Conservation (phyloP, 2,888 invertebrate species). For the Rhopalosiphum nymphaeae region DNA sequence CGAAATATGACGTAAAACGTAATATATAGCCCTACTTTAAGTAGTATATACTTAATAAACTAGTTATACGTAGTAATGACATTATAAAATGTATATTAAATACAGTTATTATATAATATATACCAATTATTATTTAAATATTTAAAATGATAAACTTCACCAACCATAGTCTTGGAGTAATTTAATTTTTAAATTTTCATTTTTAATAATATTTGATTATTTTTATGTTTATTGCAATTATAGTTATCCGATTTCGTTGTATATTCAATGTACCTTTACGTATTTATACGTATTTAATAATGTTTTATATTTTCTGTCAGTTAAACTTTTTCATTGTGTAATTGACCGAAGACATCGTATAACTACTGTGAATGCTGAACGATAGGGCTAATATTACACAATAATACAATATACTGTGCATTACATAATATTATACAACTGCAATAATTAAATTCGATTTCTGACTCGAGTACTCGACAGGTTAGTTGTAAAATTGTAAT, state of each 20-base stretch:
- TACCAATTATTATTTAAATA: too few species aligned
- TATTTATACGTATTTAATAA: not conserved
- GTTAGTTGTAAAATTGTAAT: not conserved
- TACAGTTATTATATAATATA: not conserved
- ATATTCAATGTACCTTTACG: not conserved
- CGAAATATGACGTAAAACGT: not conserved
- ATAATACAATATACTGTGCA: not conserved
- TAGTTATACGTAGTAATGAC: not conserved
- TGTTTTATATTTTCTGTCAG: not conserved
- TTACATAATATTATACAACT: not conserved
- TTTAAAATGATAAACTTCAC: not conserved
- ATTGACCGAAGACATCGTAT: not conserved
- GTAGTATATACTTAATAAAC: not conserved
- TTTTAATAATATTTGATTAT: not conserved
- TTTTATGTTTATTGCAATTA: not conserved
- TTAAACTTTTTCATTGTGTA: not conserved
- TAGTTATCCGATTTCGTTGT: not conserved
- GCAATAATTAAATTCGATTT: not conserved
- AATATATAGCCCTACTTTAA: not conserved
- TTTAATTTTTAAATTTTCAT: not conserved
- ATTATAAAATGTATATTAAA: not conserved
- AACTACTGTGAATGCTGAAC: not conserved
- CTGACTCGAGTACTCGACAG: not conserved
- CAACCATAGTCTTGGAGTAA: not conserved
- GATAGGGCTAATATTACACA: not conserved